Conservation (phyloP, 2,888 invertebrate species). For the Thereva nobilitata region DNA sequence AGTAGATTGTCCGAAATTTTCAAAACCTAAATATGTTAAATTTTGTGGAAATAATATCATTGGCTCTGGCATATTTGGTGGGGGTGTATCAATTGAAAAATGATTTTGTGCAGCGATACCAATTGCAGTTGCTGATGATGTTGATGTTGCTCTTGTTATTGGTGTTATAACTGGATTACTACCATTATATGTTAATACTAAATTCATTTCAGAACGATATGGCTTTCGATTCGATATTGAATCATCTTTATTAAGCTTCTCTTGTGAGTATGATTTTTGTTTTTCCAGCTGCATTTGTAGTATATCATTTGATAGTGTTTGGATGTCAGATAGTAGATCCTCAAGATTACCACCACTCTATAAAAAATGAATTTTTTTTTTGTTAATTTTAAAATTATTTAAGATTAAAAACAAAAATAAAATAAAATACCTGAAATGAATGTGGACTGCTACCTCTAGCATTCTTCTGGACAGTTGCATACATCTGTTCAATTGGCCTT, state of each 20-base stretch:
- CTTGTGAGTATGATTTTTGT: slow-evolving; percentile 46
- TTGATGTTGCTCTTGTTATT: slow-evolving; percentile 35
- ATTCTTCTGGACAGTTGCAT: slow-evolving; percentile 56
- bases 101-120: slow-evolving; percentile 1
- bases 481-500: slow-evolving; percentile 49
- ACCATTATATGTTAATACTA: slow-evolving; percentile 54
- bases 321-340: slow-evolving; percentile 70
- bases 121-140: slow-evolving; percentile 37
- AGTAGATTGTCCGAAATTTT: slow-evolving; percentile 48
- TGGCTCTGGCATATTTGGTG: slow-evolving; percentile 55
- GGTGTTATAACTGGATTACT: slow-evolving; percentile 49
- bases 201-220: slow-evolving; percentile 58
- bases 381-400: neutral
- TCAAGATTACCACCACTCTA: slow-evolving; percentile 69
- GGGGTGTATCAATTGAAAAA: slow-evolving; percentile 41
- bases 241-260: slow-evolving; percentile 27
- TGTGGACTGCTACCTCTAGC: slow-evolving; percentile 39
- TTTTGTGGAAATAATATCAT: slow-evolving; percentile 57
- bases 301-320: slow-evolving; percentile 61
- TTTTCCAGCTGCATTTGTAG: slow-evolving; percentile 54
- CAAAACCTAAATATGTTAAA: slow-evolving; percentile 55
- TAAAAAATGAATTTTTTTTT: neutral
- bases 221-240: slow-evolving; percentile 50
- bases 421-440: slow-evolving; percentile 38
- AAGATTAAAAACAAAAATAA: neutral